Conservation (phyloP, 2,888 invertebrate species). For the Aelia acuminata region DNA sequence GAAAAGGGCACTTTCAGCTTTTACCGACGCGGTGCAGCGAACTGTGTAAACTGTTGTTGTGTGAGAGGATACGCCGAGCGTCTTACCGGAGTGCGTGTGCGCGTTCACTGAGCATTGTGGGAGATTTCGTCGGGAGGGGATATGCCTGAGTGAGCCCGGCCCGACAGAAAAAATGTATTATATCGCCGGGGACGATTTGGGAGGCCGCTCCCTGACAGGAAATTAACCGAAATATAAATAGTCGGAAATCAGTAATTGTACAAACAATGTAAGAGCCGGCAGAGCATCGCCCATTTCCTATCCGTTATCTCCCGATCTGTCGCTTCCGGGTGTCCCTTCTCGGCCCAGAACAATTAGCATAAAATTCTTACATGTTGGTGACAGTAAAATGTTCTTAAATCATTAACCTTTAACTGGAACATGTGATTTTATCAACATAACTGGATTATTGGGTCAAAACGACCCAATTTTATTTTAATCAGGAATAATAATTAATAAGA, state of each 20-base stretch:
- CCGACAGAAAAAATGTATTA: conserved; percentile 43
- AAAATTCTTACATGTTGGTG: background rate
- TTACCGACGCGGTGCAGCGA: conserved; percentile 4
- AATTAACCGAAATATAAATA: conserved; percentile 65
- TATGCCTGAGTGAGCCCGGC: conserved; percentile 56
- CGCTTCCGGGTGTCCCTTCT: conserved; percentile 6
- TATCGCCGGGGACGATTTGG: background rate
- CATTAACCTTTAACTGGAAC: no score
- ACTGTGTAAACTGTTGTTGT: conserved; percentile 35
- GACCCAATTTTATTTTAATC: no score
- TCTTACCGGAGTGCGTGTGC: conserved; percentile 30
- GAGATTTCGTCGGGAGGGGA: conserved; percentile 56
- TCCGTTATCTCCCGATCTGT: conserved; percentile 59
- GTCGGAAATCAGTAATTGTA: conserved; percentile 65
- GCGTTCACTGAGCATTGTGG: conserved; percentile 59
- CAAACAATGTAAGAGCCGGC: conserved; percentile 62
- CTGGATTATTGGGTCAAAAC: no score
- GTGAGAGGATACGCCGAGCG: background rate
- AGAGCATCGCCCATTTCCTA: conserved; percentile 60
- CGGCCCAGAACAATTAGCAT: background rate
- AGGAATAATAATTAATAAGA: no score
- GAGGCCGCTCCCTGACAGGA: conserved; percentile 63
- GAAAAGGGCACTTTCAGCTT: conserved; percentile 39
- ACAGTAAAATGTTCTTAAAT: background rate
- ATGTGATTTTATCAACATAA: no score